phyloP scores from a whole-genome alignment of 2,888 invertebrate species.

The Netelia fuscicornis region DNA sequence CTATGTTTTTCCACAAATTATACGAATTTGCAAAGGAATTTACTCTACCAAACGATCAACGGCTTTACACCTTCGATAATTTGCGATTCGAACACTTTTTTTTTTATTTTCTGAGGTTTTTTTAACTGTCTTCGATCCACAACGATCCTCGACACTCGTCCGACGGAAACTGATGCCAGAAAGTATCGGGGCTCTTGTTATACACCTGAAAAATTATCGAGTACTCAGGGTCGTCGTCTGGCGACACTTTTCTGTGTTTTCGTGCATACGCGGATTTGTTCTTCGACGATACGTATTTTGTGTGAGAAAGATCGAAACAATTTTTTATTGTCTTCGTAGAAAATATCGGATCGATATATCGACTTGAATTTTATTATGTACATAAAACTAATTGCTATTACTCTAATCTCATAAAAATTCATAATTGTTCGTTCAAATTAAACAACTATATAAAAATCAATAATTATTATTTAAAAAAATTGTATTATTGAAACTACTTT shows the following conservation, averaged over 20 bases:
- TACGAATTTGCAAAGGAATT: neutral
- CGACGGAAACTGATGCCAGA: slow-evolving; percentile 50
- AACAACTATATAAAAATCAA: too few relatives aligned
- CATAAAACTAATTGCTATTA: too few relatives aligned
- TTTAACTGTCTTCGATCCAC: neutral
- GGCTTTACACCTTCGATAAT: neutral
- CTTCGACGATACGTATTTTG: neutral
- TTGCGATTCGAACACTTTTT: neutral
- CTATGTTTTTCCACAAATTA: slow-evolving; percentile 3
- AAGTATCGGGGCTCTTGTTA: slow-evolving; percentile 39
- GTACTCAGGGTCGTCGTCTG: slow-evolving; percentile 45
- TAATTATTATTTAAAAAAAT: neutral
- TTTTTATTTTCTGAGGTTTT: neutral
- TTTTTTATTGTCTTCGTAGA: too few relatives aligned
- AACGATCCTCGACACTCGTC: slow-evolving; percentile 22
- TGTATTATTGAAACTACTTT: too few relatives aligned
- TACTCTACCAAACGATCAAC: neutral
- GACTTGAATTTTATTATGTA: too few relatives aligned
- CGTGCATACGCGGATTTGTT: slow-evolving; percentile 16
- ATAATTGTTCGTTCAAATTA: too few relatives aligned
- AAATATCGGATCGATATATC: too few relatives aligned
- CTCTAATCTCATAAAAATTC: too few relatives aligned
- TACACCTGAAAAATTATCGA: slow-evolving; percentile 63
- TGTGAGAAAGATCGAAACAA: neutral
- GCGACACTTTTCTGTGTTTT: slow-evolving; percentile 33